Percentiles rank a stretch among this genome's conserved stretches.
Evolutionary conservation across 2,888 invertebrate species (phyloP).

Genomic region (Macrophya annulata): DNA sequence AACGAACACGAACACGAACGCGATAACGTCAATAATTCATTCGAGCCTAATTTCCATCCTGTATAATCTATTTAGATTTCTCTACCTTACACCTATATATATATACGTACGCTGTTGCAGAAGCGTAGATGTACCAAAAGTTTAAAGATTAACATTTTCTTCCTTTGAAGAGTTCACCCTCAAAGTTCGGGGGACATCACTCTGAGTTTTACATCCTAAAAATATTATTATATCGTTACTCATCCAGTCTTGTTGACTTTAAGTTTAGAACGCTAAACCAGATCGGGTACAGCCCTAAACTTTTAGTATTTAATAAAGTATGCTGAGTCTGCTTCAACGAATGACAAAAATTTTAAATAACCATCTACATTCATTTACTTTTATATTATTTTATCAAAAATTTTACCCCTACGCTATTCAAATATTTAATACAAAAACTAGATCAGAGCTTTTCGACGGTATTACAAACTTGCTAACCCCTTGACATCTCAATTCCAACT

Average conservation of each 20-base stretch:
- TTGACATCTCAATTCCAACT: too few relatives aligned
- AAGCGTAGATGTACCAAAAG: constrained; percentile 2
- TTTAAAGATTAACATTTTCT: constrained; percentile 32
- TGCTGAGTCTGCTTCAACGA: too few relatives aligned
- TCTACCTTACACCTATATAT: not conserved
- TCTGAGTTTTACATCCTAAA: constrained; percentile 1
- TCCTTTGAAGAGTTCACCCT: constrained; percentile 15
- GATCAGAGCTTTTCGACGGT: too few relatives aligned
- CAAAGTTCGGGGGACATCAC: not conserved
- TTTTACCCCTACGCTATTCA: too few relatives aligned
- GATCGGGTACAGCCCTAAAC: not conserved
- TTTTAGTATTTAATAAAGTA: not conserved
- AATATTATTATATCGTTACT: constrained; percentile 44
- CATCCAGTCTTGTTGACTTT: constrained; percentile 11
- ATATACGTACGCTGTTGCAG: not conserved
- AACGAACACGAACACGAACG: not conserved
- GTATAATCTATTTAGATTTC: constrained; percentile 40
- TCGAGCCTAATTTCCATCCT: constrained; percentile 12
- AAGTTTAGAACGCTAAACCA: not conserved
- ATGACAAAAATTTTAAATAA: not conserved
- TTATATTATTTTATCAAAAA: too few relatives aligned
- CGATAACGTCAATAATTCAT: constrained; percentile 33
- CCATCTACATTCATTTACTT: too few relatives aligned
- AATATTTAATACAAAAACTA: too few relatives aligned
- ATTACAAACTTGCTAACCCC: too few relatives aligned